These are phyloP conservation scores for Chironomus tepperi DNA, from an alignment of 1,140 invertebrate genomes.

Conservation along the genomic window DNA sequence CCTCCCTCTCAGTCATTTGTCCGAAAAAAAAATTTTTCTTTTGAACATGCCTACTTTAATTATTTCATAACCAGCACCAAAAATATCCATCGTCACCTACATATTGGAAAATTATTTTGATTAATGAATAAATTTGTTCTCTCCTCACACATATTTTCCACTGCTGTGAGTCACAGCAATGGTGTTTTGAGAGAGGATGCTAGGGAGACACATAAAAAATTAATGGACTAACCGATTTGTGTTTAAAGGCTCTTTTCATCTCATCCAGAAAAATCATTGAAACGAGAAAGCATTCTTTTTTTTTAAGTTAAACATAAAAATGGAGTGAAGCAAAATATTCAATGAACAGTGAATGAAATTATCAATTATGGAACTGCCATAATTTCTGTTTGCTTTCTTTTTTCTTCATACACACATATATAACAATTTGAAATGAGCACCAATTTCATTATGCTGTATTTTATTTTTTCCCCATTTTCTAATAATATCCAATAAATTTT, in stretches of 20 bases:
- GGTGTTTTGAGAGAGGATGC: too few relatives aligned
- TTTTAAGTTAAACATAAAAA: not conserved
- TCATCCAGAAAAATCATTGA: not conserved
- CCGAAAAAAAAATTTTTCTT: too few relatives aligned
- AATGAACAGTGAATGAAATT: conserved; percentile 21
- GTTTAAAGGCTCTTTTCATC: not conserved
- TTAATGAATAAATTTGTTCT: conserved; percentile 3
- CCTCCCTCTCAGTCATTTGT: too few relatives aligned
- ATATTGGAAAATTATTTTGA: not conserved
- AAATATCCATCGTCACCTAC: too few relatives aligned
- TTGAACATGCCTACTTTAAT: too few relatives aligned
- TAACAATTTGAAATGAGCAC: too few relatives aligned
- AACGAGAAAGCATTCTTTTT: not conserved
- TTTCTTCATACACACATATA: not conserved
- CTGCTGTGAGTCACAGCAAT: too few relatives aligned
- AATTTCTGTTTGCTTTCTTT: not conserved
- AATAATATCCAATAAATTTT: conserved; percentile 21
- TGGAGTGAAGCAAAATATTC: not conserved
- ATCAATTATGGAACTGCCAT: not conserved
- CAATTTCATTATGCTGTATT: too few relatives aligned
- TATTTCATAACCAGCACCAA: too few relatives aligned
- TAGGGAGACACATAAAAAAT: too few relatives aligned
- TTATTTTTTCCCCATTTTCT: not conserved
- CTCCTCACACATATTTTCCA: too few relatives aligned
- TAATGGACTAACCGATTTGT: too few relatives aligned